Conservation (phyloP, 2,888 invertebrate genomes). For the Isotomurus palustris region DNA sequence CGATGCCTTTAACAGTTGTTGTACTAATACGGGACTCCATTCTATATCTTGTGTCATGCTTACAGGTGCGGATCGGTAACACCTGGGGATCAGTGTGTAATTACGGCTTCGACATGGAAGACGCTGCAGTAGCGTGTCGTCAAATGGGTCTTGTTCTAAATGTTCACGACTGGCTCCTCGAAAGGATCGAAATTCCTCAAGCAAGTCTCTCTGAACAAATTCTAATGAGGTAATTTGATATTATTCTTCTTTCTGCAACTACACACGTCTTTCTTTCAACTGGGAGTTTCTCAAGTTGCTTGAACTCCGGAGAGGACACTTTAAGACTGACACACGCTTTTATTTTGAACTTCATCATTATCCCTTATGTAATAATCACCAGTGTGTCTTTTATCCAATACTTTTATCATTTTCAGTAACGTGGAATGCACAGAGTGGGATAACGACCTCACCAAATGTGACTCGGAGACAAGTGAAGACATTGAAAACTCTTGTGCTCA, state of each 20-base stretch:
- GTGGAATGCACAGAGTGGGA: conserved; percentile 88
- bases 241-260: background rate
- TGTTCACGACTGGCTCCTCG: conserved; percentile 83
- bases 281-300: background rate
- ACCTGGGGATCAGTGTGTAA: conserved; percentile 98
- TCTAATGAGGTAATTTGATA: conserved; percentile 56
- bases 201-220: conserved; percentile 73
- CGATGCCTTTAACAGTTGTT: no score
- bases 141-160: conserved; percentile 89
- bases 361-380: background rate
- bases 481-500: conserved; percentile 86
- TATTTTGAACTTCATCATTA: no score
- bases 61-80: conserved; percentile 69
- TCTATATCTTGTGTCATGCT: background rate
- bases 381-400: background rate
- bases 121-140: conserved; percentile 90
- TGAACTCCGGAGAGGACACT: background rate
- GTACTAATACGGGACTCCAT: no score
- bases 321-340: no score
- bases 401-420: conserved; percentile 68
- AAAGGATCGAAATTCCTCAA: conserved; percentile 72
- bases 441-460: conserved; percentile 80
- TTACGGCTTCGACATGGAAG: conserved; percentile 87
- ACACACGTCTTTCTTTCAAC: background rate
- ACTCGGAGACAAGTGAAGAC: conserved; percentile 67